Evolutionary conservation across 1,140 invertebrate genomes (phyloP).

Genomic region (Drosophila chauvacae): DNA sequence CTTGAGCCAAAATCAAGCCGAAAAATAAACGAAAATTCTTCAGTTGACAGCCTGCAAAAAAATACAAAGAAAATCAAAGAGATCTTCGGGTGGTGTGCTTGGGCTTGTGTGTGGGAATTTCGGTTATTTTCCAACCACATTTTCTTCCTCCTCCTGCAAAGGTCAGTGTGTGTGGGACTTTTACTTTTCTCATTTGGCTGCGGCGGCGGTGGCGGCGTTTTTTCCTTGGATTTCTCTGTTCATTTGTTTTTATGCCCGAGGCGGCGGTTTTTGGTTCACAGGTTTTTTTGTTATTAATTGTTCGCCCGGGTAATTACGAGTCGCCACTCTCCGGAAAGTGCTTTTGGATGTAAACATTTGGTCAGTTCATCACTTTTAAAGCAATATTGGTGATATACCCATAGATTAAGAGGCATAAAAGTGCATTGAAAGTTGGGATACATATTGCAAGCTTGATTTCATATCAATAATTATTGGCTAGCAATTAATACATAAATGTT

Average conservation of each 20-base stretch:
- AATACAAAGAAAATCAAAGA: constrained; percentile 47
- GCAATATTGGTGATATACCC: constrained; percentile 11
- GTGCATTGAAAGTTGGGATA: background rate
- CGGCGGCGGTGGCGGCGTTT: constrained; percentile 12
- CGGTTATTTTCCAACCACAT: constrained; percentile 40
- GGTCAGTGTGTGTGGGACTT: constrained; percentile 55
- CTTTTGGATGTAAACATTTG: constrained; percentile 29
- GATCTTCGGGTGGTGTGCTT: constrained; percentile 40
- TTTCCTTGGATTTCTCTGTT: constrained; percentile 19
- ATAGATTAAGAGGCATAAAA: background rate
- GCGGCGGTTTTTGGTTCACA: constrained; percentile 28
- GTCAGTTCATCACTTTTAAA: constrained; percentile 15
- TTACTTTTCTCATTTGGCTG: constrained; percentile 52
- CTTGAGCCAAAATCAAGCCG: constrained; percentile 51
- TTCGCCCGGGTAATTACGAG: constrained; percentile 34
- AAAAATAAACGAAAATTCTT: constrained; percentile 51
- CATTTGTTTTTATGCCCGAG: constrained; percentile 14
- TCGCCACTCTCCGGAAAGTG: constrained; percentile 30
- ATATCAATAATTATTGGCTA: background rate
- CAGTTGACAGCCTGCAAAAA: constrained; percentile 50
- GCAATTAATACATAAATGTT: background rate
- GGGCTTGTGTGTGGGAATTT: constrained; percentile 54
- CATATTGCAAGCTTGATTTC: background rate
- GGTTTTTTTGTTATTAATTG: constrained; percentile 41
- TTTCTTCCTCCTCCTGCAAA: constrained; percentile 48